Conservation (phyloP, 2,797 vertebrate species). For the Eupleurogrammus muticus region DNA sequence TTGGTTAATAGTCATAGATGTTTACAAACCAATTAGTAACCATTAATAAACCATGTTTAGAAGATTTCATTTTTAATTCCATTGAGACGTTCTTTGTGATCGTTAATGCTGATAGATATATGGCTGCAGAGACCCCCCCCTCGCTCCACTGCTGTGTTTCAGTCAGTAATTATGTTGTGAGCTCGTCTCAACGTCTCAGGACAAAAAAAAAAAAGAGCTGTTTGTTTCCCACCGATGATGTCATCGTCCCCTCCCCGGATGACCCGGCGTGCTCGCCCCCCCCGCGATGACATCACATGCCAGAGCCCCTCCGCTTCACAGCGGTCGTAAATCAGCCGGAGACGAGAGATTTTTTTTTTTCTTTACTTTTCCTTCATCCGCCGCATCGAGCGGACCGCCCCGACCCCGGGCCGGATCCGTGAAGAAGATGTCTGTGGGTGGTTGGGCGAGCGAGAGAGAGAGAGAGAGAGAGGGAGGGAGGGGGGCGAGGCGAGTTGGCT, state of each 20-base stretch:
- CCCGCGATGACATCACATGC: conserved; percentile 64
- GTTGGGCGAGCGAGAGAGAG: conserved; percentile 17
- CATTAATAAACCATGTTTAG: background rate
- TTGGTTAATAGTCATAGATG: too few relatives aligned
- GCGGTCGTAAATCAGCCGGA: conserved; percentile 70
- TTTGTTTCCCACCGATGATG: conserved; percentile 64
- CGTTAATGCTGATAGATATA: conserved; percentile 15
- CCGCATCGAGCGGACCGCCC: conserved; percentile 25
- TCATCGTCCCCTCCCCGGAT: conserved; percentile 42
- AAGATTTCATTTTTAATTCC: background rate
- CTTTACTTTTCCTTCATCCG: too few relatives aligned
- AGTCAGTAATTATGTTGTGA: conserved; percentile 38
- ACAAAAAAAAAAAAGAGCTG: conserved; percentile 40
- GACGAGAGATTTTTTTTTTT: conserved; percentile 65
- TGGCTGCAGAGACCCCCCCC: background rate
- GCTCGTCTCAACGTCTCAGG: conserved; percentile 23
- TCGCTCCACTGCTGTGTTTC: background rate
- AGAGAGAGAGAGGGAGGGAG: too few relatives aligned
- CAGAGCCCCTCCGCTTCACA: conserved; percentile 11
- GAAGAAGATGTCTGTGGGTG: conserved; percentile 48
- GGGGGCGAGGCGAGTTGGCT: conserved; percentile 16
- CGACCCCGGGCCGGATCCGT: conserved; percentile 45
- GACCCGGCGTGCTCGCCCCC: conserved; percentile 42
- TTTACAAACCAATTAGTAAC: too few relatives aligned
- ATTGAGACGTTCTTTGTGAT: conserved; percentile 1